These are phyloP conservation scores for Drosophila kikkawai DNA, from an alignment of 1,140 invertebrate genomes.

Conservation along the genomic window DNA sequence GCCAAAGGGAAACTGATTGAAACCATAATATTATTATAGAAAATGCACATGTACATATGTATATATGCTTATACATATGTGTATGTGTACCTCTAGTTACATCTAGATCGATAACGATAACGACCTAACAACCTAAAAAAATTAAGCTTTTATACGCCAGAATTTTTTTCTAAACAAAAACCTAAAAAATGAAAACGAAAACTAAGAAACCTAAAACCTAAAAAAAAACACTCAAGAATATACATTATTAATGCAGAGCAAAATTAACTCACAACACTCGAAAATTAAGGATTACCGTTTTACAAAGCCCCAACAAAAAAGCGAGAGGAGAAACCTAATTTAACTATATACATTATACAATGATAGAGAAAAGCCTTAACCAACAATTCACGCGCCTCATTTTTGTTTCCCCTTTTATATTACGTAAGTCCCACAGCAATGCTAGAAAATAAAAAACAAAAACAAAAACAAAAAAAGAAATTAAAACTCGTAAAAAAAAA, in stretches of 20 bases:
- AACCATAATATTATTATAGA: constrained; percentile 33
- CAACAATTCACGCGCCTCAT: constrained; percentile 62
- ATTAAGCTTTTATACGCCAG: constrained; percentile 80
- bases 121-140: constrained; percentile 34
- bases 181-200: constrained; percentile 29
- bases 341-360: constrained; percentile 56
- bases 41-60: constrained; percentile 30
- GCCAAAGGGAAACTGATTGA: constrained; percentile 65
- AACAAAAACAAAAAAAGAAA: constrained; percentile 2
- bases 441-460: constrained; percentile 20
- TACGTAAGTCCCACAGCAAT: constrained; percentile 55
- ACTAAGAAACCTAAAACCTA: constrained; percentile 29
- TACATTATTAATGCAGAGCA: constrained; percentile 37
- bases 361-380: constrained; percentile 68
- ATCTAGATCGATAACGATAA: constrained; percentile 32
- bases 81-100: constrained; percentile 41
- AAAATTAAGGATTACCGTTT: constrained; percentile 53
- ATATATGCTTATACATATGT: constrained; percentile 38
- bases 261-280: constrained; percentile 54
- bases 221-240: constrained; percentile 44
- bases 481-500: constrained; percentile 19
- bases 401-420: constrained; percentile 47
- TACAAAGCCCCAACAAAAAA: constrained; percentile 36
- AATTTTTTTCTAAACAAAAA: constrained; percentile 75
- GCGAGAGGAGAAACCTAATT: constrained; percentile 37